Percentiles rank a stretch among this genome's conserved stretches.
phyloP scores from a whole-genome alignment of 2,888 invertebrate species.

The Thecophora atra region DNA sequence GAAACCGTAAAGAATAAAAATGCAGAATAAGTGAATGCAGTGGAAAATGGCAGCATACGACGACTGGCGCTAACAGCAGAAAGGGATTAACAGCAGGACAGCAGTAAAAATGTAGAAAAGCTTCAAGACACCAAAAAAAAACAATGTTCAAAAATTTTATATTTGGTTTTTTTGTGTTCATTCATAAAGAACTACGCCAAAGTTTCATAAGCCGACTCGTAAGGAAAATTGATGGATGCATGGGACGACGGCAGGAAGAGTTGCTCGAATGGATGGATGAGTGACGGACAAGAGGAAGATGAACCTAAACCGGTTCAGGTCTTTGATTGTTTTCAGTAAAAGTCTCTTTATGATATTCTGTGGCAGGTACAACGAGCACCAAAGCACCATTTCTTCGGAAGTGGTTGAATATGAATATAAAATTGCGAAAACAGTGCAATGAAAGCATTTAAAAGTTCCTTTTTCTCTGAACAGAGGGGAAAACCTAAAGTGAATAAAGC shows the following conservation, averaged over 20 bases:
- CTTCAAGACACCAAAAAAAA: not conserved
- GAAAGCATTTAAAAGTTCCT: not conserved
- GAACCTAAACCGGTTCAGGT: not conserved
- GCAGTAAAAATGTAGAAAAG: not conserved
- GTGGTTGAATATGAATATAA: constrained; percentile 30
- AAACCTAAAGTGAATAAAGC: not conserved
- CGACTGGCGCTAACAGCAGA: not conserved
- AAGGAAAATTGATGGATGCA: not conserved
- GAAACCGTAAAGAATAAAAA: constrained; percentile 27
- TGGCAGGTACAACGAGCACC: constrained; percentile 7
- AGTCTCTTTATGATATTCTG: constrained; percentile 34
- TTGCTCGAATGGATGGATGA: not conserved
- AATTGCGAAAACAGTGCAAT: not conserved
- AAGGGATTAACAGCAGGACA: not conserved
- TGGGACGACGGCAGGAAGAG: not conserved
- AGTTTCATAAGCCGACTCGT: too few species aligned
- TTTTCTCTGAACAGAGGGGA: not conserved
- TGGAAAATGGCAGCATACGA: not conserved
- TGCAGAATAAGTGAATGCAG: constrained; percentile 3
- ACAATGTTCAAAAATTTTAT: not conserved
- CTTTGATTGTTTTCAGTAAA: not conserved
- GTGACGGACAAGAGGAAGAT: not conserved
- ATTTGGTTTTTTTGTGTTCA: not conserved
- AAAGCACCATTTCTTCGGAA: constrained; percentile 6
- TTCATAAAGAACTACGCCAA: not conserved